Conservation (phyloP, 2,113 vertebrate genomes). For the Carassius carassius region DNA sequence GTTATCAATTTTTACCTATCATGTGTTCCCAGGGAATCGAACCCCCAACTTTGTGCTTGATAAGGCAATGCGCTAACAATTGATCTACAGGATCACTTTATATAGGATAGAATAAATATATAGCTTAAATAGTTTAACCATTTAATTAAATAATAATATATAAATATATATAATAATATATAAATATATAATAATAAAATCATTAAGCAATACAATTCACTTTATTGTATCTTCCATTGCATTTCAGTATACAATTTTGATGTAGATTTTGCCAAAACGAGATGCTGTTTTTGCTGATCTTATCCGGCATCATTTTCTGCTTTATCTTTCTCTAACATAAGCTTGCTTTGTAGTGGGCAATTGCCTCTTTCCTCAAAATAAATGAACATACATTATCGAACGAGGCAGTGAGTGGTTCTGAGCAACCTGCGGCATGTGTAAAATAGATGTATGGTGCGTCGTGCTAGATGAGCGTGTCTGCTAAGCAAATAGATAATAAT, state of each 20-base stretch:
- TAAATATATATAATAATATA: no score
- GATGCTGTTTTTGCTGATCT: background rate
- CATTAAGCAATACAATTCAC: background rate
- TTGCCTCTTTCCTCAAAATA: conserved; percentile 4
- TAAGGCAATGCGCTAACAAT: no score
- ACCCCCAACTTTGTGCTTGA: no score
- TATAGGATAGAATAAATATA: background rate
- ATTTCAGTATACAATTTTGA: background rate
- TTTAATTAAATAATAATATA: background rate
- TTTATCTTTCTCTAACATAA: background rate
- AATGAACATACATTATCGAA: conserved; percentile 17
- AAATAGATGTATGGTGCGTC: conserved; percentile 16
- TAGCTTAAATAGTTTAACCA: background rate
- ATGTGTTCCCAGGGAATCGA: no score
- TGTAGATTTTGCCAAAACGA: background rate
- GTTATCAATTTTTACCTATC: no score
- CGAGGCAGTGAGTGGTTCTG: background rate
- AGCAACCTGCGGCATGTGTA: conserved; percentile 15
- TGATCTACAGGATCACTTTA: no score
- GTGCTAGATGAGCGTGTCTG: conserved; percentile 63
- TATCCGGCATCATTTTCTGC: background rate
- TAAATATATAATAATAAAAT: no score
- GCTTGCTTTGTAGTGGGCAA: background rate
- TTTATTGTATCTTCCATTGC: background rate
- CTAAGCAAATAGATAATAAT: conserved; percentile 72